Percentiles rank a stretch among this genome's conserved stretches.
Conservation (phyloP, 2,113 vertebrate species). For the Pristiophorus japonicus region DNA sequence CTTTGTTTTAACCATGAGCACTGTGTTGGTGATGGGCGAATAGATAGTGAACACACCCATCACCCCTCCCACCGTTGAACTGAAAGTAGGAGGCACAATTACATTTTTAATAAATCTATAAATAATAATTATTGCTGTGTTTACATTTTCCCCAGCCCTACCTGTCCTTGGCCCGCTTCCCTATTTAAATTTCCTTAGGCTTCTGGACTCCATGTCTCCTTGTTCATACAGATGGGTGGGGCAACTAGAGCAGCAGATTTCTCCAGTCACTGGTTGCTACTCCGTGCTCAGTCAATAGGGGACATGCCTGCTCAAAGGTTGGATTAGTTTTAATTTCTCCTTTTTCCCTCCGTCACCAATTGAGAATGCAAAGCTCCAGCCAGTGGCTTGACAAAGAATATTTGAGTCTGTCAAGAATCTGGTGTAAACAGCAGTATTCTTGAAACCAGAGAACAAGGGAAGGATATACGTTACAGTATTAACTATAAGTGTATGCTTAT, state of each 20-base stretch:
- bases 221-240: constrained; percentile 33
- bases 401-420: not conserved
- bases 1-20: not conserved
- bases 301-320: not conserved
- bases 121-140: not conserved
- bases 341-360: not conserved
- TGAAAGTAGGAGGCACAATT: not conserved
- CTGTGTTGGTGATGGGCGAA: not conserved
- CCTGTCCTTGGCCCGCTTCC: not conserved
- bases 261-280: constrained; percentile 30
- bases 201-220: constrained; percentile 11
- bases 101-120: not conserved
- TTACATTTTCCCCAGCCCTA: not conserved
- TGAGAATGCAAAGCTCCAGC: not conserved
- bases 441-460: not conserved
- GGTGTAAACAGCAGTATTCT: not conserved
- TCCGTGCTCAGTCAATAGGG: constrained; percentile 22
- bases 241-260: constrained; percentile 17
- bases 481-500: not conserved
- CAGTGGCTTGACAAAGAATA: not conserved
- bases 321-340: not conserved
- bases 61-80: not conserved
- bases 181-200: not conserved
- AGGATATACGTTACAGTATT: not conserved
- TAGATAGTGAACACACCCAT: not conserved